phyloP scores from a whole-genome alignment of 2,113 vertebrate genomes.

The Alces alces region DNA sequence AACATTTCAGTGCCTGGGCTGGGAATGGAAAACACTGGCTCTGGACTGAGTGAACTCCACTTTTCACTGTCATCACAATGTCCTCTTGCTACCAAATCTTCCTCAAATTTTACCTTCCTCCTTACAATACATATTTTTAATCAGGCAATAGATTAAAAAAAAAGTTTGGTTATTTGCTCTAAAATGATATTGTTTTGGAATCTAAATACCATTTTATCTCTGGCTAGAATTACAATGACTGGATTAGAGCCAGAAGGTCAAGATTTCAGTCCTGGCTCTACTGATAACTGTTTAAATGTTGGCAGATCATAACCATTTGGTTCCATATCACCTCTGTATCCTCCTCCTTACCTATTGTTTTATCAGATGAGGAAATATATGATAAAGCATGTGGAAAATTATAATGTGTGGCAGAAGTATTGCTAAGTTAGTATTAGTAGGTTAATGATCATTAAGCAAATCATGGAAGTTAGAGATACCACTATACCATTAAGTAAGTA shows the following conservation, averaged over 20 bases:
- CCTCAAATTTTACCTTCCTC: not conserved
- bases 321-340: not conserved
- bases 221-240: not conserved
- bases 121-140: not conserved
- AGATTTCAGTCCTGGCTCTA: not conserved
- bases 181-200: not conserved
- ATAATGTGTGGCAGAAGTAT: not conserved
- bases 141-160: not conserved
- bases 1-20: not conserved
- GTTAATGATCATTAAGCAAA: not conserved
- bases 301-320: not conserved
- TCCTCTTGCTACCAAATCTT: not conserved
- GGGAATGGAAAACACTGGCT: not conserved
- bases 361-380: not conserved
- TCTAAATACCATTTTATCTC: not conserved
- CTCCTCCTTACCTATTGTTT: not conserved
- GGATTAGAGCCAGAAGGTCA: not conserved
- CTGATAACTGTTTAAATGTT: not conserved
- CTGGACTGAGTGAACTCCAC: not conserved
- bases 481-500: not conserved
- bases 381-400: not conserved
- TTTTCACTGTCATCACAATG: not conserved
- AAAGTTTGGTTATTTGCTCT: not conserved
- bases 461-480: not conserved
- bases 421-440: not conserved